A percentile compares a stretch with the other conserved stretches of the same genome.
phyloP scores from a whole-genome alignment of 2,113 vertebrate species.

The Rhinoptilus africanus region DNA sequence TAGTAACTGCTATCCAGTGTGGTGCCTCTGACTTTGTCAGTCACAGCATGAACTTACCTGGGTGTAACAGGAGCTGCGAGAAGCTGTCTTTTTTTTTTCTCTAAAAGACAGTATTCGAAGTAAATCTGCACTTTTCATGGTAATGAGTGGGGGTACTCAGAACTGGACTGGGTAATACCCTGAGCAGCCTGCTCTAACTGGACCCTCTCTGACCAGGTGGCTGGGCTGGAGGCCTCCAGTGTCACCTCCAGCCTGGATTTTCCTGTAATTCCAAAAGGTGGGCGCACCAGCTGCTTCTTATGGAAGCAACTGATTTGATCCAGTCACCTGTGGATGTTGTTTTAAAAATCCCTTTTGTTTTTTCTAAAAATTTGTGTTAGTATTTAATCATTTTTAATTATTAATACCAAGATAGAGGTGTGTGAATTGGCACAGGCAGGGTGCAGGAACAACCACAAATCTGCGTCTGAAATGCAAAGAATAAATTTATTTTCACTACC shows the following conservation, averaged over 20 bases:
- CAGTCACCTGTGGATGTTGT: background rate
- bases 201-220: accelerated
- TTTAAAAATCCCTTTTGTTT: background rate
- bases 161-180: background rate
- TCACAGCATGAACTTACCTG: background rate
- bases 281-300: background rate
- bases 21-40: background rate
- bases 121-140: background rate
- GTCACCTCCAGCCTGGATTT: background rate
- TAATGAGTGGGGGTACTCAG: background rate
- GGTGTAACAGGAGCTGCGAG: background rate
- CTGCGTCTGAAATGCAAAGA: background rate
- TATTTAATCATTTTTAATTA: background rate
- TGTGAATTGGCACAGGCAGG: background rate
- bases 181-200: background rate
- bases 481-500: background rate
- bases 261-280: background rate
- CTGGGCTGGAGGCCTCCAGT: background rate
- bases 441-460: background rate
- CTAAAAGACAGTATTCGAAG: background rate
- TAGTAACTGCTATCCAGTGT: background rate
- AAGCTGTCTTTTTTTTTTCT: background rate
- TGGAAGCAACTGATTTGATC: background rate
- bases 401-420: background rate
- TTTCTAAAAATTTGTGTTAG: background rate